These are phyloP conservation scores for Rhizoglyphus robini DNA, from an alignment of 1,140 invertebrate species.

Conservation along the genomic window DNA sequence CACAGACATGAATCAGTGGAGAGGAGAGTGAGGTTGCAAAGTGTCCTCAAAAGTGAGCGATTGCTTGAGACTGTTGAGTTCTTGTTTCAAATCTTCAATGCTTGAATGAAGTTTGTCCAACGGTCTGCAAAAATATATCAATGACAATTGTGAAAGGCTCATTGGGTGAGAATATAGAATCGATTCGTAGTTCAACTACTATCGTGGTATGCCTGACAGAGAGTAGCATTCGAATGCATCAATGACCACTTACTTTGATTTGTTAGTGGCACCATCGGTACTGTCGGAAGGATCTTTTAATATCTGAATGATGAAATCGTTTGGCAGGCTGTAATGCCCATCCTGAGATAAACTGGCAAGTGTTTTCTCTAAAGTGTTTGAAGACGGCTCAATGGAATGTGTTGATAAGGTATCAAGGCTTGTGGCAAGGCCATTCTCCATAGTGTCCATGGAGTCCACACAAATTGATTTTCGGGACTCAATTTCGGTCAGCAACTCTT, in stretches of 20 bases:
- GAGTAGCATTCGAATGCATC: neutral
- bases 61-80: neutral
- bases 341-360: neutral
- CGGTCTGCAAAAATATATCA: neutral
- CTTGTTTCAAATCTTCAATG: conserved; percentile 6
- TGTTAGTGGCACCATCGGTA: neutral
- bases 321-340: neutral
- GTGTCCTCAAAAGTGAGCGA: neutral
- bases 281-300: neutral
- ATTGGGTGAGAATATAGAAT: neutral
- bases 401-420: neutral
- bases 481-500: neutral
- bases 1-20: too few relatives aligned
- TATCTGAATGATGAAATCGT: neutral
- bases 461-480: neutral
- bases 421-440: neutral
- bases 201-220: too few relatives aligned
- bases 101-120: conserved; percentile 2
- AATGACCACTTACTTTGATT: neutral
- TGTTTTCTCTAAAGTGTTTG: neutral
- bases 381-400: neutral
- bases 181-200: neutral
- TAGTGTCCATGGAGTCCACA: neutral
- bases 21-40: too few relatives aligned
- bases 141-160: neutral